These are phyloP conservation scores for Caerostris darwini DNA, from an alignment of 1,140 invertebrate species.

Conservation along the genomic window DNA sequence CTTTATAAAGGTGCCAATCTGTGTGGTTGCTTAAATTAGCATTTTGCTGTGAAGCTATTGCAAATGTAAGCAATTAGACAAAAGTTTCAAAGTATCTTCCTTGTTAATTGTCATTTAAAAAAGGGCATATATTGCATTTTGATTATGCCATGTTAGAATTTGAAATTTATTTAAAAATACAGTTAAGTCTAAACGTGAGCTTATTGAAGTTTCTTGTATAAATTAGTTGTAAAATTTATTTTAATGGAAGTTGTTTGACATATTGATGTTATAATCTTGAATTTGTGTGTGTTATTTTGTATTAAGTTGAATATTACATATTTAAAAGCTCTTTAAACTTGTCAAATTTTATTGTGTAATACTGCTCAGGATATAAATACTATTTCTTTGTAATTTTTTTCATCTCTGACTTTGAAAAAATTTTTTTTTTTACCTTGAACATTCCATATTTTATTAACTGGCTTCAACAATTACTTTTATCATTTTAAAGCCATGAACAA, in stretches of 20 bases:
- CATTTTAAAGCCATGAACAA: neutral
- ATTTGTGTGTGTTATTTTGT: neutral
- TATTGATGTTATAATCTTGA: neutral
- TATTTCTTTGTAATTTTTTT: neutral
- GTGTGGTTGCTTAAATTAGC: constrained; percentile 47
- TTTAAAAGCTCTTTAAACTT: neutral
- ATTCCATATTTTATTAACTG: neutral
- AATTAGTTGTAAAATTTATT: neutral
- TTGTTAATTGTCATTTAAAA: neutral
- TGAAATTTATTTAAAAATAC: neutral
- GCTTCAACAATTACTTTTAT: neutral
- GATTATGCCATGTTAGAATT: neutral
- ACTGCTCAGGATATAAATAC: neutral
- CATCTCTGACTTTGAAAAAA: neutral
- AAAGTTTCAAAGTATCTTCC: constrained; percentile 54
- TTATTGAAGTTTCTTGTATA: constrained; percentile 10
- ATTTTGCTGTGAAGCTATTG: constrained; percentile 38
- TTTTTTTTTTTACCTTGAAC: neutral
- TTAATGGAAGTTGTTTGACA: neutral
- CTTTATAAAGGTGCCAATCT: constrained; percentile 11
- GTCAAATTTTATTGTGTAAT: neutral
- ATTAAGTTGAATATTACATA: neutral
- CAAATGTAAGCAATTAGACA: constrained; percentile 43
- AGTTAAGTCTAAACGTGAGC: constrained; percentile 1
- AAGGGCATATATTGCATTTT: neutral